Base-by-base conservation (phyloP, 2,113 vertebrate genomes). In the Sinocyclocheilus grahami region DNA sequence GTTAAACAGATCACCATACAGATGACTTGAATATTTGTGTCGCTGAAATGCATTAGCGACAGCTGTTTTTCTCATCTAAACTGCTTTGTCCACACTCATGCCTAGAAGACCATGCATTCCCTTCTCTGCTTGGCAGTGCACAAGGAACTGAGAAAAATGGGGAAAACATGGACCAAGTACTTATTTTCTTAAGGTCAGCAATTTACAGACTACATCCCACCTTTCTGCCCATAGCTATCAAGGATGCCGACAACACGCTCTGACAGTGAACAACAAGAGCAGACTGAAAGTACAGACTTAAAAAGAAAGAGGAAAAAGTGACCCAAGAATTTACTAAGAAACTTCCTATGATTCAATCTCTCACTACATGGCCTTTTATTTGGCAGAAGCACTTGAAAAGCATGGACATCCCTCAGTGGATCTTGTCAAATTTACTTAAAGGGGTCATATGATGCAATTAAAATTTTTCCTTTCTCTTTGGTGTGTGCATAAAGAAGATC, bases 31-130 rank as follows among this genome's bases (percentile, higher is more conserved):
- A 42, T 42, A 37, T 78, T 83, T 53, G 60, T 22, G 51, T 58
- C 27, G 16, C 78, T 12, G 24, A 62, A 78, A 83, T 77, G 78
- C 48, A 85, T 71, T 37, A 78, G 62, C 60, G 42, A 78, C 83
- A 89, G 83, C 86, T 89, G 83, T 78, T 85, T 82, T 85, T 83
- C 72, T 89, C 88, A 82, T 89, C 55, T 37, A 65, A 78, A 85
- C 33, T 63, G 55, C 53, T 74, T 65, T 20, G 55, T 81, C 83
- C 55, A 74, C 62, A 48, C 46, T 8, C 60, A 76, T 72, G 53
- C 67, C 46, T 48, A 69, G 13, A 53, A 79, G 55, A 82, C 37
- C 11, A 33, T 46, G 65, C 65, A 86, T 83, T 67, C 67, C 62
- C 76, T 39, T 87, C 74, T 84, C 33, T 48, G 46, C 46, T 0